Base-by-base conservation (phyloP, 2,113 vertebrate species). In the Scophthalmus maximus region DNA sequence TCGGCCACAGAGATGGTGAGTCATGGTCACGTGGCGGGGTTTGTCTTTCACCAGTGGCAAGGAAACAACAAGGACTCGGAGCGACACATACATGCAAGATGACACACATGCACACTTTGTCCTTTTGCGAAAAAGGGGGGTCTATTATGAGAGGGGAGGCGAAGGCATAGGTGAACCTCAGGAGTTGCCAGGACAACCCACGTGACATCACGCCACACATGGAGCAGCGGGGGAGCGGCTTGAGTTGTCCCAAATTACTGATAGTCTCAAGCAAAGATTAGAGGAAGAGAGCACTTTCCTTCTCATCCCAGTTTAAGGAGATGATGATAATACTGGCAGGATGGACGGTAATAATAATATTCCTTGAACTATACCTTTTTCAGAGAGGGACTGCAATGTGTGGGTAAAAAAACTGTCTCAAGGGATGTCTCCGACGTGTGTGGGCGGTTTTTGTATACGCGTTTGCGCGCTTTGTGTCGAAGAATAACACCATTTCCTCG, bases 131-230 rank as follows among this genome's bases (percentile, higher is more conserved):
- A 49, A 34, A 25, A 22, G 67, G 58, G 27, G 25, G 64, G 59
- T 51, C 52, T 73, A 47, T 77, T 70, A 67, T 79, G 61, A 71
- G 77, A 62, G 65, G 60, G 34, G 67, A 73, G 78, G 76, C 26
- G 74, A 80, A 60, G 75, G 66, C 74, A 77, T 66, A 78, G 78
- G 87, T 77, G 82, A 87, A 84, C 75, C 82, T 81, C 71, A 5
- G 47, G 64, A 75, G 92, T 92, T 92, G 87, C 92, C 82, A 89
- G 44, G 87, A 87, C 86, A 79, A 93, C 81, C 60, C 49, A 26
- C 26, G 66, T 90, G 90, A 93, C 88, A 82, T 89, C 90, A 92
- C 79, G 81, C 68, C 73, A 78, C 76, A 79, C 71, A 9, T 67
- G 50, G 59, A 79, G 70, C 58, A 26, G 56, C 22, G 9, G 70